These are phyloP conservation scores for Ceratina japonica DNA, from an alignment of 1,140 invertebrate genomes.

Conservation along the genomic window DNA sequence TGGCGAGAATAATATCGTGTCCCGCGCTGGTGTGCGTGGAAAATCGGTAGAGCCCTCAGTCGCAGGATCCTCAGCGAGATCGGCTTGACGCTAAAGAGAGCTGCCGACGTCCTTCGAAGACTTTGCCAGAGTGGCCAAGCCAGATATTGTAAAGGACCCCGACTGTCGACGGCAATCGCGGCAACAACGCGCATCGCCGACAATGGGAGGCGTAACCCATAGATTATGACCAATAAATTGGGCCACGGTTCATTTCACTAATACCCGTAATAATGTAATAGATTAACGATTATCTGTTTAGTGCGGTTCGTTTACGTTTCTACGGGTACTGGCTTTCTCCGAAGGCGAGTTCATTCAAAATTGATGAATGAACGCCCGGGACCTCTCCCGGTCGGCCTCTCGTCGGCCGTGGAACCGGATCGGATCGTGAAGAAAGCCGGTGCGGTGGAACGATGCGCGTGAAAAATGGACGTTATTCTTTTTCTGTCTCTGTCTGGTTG, in stretches of 20 bases:
- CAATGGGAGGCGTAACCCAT: conserved; percentile 68
- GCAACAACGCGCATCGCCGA: conserved; percentile 63
- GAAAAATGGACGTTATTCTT: conserved; percentile 26
- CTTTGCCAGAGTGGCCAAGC: conserved; percentile 55
- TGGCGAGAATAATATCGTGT: conserved; percentile 43
- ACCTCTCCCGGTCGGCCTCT: background rate
- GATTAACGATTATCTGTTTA: conserved; percentile 79
- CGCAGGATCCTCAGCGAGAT: background rate
- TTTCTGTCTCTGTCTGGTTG: background rate
- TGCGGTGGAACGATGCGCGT: conserved; percentile 14
- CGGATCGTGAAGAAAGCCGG: background rate
- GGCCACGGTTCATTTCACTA: conserved; percentile 77
- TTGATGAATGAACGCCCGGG: conserved; percentile 44
- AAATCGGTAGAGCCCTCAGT: conserved; percentile 39
- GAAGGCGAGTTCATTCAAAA: conserved; percentile 34
- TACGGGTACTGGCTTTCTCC: background rate
- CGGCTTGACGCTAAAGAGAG: conserved; percentile 68
- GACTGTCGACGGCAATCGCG: conserved; percentile 54
- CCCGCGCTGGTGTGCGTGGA: background rate
- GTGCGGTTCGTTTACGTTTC: conserved; percentile 74
- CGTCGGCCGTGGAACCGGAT: conserved; percentile 26
- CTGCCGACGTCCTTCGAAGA: conserved; percentile 69
- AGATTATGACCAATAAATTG: conserved; percentile 80
- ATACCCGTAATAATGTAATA: conserved; percentile 79
- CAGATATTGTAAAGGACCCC: conserved; percentile 71